Percentiles rank a stretch among this genome's conserved stretches.
These are phyloP conservation scores for Heliconius nattereri DNA, from an alignment of 1,140 invertebrate species.

Conservation along the genomic window DNA sequence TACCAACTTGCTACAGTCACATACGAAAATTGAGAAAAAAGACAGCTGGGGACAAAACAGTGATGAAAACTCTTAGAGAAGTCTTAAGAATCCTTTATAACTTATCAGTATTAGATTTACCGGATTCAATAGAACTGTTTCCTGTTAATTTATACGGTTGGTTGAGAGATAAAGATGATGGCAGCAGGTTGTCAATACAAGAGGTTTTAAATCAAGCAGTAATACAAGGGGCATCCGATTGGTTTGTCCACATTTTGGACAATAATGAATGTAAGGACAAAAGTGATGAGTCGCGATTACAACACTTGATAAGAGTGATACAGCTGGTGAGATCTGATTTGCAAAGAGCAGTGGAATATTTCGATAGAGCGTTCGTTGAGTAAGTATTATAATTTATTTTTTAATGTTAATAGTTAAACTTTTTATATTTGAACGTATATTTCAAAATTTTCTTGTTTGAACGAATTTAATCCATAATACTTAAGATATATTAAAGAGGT, in stretches of 20 bases:
- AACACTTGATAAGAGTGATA: constrained; percentile 90
- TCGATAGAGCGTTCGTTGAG: constrained; percentile 91
- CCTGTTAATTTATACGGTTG: constrained; percentile 86
- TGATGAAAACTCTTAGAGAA: constrained; percentile 85
- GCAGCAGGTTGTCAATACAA: constrained; percentile 81
- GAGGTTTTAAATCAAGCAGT: constrained; percentile 85
- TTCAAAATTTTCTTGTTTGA: too few species aligned
- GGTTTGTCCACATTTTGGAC: constrained; percentile 88
- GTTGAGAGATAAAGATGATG: constrained; percentile 81
- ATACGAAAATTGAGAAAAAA: constrained; percentile 89
- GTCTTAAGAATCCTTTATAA: constrained; percentile 86
- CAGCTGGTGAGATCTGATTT: constrained; percentile 91
- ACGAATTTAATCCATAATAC: too few species aligned
- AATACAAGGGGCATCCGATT: constrained; percentile 87
- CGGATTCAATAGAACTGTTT: constrained; percentile 85
- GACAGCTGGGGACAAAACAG: constrained; percentile 85
- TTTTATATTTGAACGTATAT: too few species aligned
- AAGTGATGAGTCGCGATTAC: constrained; percentile 84
- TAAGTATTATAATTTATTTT: constrained; percentile 70
- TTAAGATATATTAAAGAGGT: too few species aligned
- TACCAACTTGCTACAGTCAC: constrained; percentile 88
- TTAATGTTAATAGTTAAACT: neutral
- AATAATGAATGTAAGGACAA: constrained; percentile 84
- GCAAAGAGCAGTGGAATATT: constrained; percentile 89
- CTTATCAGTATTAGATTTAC: constrained; percentile 82